Evolutionary conservation across 2,113 vertebrate species (phyloP).

Genomic region (Isurus oxyrinchus): DNA sequence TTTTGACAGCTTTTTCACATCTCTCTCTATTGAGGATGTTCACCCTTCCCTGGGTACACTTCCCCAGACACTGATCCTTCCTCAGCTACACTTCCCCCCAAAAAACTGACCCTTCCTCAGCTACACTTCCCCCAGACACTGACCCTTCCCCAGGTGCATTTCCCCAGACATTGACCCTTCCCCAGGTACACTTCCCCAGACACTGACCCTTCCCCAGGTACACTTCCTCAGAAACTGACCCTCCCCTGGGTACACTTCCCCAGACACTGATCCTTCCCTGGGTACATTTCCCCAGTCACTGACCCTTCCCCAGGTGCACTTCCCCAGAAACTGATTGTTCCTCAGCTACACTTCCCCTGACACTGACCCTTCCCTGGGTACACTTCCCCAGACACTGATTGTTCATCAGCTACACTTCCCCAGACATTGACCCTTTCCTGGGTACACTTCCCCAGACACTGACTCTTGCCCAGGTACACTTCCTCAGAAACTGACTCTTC

Average conservation of each 20-base stretch:
- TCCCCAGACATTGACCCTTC: background rate
- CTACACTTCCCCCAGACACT: background rate
- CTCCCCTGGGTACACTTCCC: no score
- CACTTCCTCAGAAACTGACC: no score
- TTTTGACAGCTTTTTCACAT: background rate
- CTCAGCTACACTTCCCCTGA: no score
- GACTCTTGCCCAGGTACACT: background rate
- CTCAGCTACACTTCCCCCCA: background rate
- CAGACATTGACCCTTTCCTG: background rate
- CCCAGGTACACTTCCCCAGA: background rate
- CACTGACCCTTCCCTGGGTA: background rate
- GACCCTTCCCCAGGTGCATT: background rate
- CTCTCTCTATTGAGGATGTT: background rate
- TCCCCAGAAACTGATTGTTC: no score
- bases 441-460: background rate
- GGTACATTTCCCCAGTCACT: no score
- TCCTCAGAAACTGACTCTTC: background rate
- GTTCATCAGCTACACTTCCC: background rate
- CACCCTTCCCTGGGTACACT: background rate
- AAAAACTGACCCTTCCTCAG: background rate
- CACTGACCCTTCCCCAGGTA: no score
- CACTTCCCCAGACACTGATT: background rate
- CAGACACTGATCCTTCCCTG: no score
- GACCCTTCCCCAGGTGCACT: no score
- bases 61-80: background rate